Conservation (phyloP, 1,140 invertebrate species). For the Thaumetopoea pityocampa region DNA sequence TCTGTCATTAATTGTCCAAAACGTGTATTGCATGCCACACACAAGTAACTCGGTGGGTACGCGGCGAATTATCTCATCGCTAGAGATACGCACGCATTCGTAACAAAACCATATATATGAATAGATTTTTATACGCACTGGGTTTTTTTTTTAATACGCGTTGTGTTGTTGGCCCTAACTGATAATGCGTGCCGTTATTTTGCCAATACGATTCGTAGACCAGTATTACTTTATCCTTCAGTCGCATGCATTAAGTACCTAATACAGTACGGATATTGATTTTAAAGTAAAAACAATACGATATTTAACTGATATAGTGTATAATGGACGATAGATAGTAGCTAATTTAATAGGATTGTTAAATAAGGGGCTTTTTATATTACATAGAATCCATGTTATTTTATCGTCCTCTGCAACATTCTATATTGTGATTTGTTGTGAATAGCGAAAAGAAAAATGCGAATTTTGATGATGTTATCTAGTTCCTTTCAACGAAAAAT, state of each 20-base stretch:
- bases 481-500: slow-evolving; percentile 23
- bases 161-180: no score
- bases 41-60: no score
- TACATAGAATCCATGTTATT: slow-evolving; percentile 7
- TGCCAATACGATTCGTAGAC: background rate
- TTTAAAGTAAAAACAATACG: slow-evolving; percentile 41
- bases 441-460: slow-evolving; percentile 15
- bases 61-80: no score
- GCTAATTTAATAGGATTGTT: slow-evolving; percentile 67
- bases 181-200: no score
- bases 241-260: slow-evolving; percentile 15
- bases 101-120: no score
- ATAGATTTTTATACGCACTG: no score
- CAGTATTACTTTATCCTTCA: slow-evolving; percentile 14
- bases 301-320: slow-evolving; percentile 64
- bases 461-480: slow-evolving; percentile 13
- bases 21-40: no score
- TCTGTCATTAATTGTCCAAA: no score
- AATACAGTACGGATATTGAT: slow-evolving; percentile 26
- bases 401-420: slow-evolving; percentile 6
- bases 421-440: slow-evolving; percentile 8
- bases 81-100: no score
- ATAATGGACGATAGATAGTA: slow-evolving; percentile 62
- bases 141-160: no score
- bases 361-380: slow-evolving; percentile 57